Evolutionary conservation across 2,888 invertebrate genomes (phyloP).

Genomic region (Allophyes oxyacanthae): DNA sequence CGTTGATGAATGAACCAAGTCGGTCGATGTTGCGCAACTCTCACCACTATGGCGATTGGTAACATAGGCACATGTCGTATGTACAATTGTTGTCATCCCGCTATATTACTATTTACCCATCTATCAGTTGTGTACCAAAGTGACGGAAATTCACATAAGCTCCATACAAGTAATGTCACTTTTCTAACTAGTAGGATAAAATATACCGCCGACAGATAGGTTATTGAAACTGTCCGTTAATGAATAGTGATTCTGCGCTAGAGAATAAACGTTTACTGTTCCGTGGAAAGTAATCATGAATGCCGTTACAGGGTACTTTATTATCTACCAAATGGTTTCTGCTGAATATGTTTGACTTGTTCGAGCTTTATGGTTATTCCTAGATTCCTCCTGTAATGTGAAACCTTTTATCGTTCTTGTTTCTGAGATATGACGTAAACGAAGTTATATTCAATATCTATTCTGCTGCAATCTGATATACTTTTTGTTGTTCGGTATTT

Average conservation of each 20-base stretch:
- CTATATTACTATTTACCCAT: conserved; percentile 10
- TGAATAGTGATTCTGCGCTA: not conserved
- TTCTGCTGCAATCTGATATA: too few relatives aligned
- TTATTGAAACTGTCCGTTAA: too few relatives aligned
- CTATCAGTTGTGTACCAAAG: too few relatives aligned
- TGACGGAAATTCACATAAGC: too few relatives aligned
- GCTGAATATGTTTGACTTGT: conserved; percentile 5
- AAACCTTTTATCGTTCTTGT: not conserved
- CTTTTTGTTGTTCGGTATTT: too few relatives aligned
- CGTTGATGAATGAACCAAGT: conserved; percentile 34
- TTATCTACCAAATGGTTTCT: not conserved
- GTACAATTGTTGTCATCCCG: conserved; percentile 23
- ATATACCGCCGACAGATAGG: too few relatives aligned
- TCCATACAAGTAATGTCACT: too few relatives aligned
- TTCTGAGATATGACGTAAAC: not conserved
- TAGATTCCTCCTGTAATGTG: not conserved
- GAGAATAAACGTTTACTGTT: conserved; percentile 8
- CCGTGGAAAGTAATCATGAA: conserved; percentile 3
- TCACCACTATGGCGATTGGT: conserved; percentile 16
- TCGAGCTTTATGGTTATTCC: not conserved
- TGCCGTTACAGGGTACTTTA: conserved; percentile 9
- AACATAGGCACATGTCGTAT: conserved; percentile 29
- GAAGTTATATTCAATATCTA: too few relatives aligned
- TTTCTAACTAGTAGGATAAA: too few relatives aligned
- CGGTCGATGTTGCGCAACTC: conserved; percentile 37